Evolutionary conservation across 2,888 invertebrate genomes (phyloP).

Genomic region (Cerceris rybyensis): DNA sequence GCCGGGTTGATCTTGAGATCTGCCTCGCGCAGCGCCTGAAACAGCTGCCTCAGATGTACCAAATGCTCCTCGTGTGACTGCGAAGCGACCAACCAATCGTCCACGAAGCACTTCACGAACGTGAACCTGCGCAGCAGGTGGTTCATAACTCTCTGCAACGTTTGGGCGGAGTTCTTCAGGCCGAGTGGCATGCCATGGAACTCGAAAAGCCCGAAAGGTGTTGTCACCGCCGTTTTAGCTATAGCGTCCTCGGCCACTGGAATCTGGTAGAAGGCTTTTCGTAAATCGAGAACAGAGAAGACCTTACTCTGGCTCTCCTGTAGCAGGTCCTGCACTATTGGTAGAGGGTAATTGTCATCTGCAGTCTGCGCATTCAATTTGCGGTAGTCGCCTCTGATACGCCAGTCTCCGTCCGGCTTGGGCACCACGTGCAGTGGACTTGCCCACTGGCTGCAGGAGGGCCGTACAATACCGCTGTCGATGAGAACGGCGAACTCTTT

Average conservation of each 20-base stretch:
- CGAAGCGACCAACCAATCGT: no score
- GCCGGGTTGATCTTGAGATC: no score
- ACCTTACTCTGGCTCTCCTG: not conserved
- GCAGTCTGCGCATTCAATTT: not conserved
- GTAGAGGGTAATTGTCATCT: not conserved
- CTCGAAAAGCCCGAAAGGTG: constrained; percentile 8
- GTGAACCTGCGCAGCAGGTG: no score
- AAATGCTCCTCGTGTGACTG: no score
- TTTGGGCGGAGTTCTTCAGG: no score
- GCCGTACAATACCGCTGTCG: not conserved
- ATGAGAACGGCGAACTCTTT: no score
- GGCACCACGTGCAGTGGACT: not conserved
- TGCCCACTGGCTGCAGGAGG: constrained; percentile 4
- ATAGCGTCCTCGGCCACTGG: constrained; percentile 20
- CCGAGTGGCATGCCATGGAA: not conserved
- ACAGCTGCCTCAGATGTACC: no score
- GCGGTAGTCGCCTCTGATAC: not conserved
- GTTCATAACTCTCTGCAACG: no score
- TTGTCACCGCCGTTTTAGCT: constrained; percentile 8
- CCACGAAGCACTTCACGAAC: no score
- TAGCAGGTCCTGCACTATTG: not conserved
- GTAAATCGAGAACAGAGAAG: not conserved
- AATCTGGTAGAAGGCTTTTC: constrained; percentile 8
- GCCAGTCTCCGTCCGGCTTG: not conserved
- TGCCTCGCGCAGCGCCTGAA: no score